Percentiles rank a stretch among this genome's conserved stretches.
These are phyloP conservation scores for Drosophila engyochracea DNA, from an alignment of 2,888 invertebrate species.

Conservation along the genomic window DNA sequence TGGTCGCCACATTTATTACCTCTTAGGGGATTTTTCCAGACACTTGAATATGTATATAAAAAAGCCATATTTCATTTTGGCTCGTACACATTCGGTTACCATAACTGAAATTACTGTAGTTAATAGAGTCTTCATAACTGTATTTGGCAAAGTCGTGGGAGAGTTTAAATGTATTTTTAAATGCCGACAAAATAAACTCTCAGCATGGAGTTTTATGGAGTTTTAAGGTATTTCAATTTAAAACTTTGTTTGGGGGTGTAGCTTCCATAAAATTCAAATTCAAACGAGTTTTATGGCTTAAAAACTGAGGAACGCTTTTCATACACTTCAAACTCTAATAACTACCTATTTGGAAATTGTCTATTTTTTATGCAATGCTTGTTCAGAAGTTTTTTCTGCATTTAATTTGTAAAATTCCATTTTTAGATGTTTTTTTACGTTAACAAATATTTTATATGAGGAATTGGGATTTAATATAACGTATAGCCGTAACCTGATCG, in stretches of 20 bases:
- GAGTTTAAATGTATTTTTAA: constrained; percentile 27
- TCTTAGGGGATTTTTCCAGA: constrained; percentile 47
- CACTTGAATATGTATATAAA: constrained; percentile 35
- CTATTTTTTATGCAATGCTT: not conserved
- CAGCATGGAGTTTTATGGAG: not conserved
- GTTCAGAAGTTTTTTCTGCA: not conserved
- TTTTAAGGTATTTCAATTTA: not conserved
- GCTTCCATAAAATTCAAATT: not conserved
- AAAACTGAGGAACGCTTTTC: not conserved
- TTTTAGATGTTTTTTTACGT: not conserved
- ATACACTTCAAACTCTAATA: not conserved
- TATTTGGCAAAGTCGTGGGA: constrained; percentile 38
- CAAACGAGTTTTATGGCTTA: not conserved
- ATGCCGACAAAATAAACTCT: constrained; percentile 1
- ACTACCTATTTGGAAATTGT: not conserved
- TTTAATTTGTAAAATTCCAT: not conserved
- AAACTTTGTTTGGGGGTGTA: not conserved
- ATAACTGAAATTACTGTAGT: constrained; percentile 51
- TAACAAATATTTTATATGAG: not conserved
- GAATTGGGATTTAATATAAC: not conserved
- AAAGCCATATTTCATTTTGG: constrained; percentile 53
- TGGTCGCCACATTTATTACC: constrained; percentile 69
- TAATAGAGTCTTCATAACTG: constrained; percentile 53
- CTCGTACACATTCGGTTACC: constrained; percentile 32
- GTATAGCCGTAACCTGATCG: not conserved